Base-by-base conservation (phyloP, 1,140 invertebrate species). In the Latrodectus geometricus region DNA sequence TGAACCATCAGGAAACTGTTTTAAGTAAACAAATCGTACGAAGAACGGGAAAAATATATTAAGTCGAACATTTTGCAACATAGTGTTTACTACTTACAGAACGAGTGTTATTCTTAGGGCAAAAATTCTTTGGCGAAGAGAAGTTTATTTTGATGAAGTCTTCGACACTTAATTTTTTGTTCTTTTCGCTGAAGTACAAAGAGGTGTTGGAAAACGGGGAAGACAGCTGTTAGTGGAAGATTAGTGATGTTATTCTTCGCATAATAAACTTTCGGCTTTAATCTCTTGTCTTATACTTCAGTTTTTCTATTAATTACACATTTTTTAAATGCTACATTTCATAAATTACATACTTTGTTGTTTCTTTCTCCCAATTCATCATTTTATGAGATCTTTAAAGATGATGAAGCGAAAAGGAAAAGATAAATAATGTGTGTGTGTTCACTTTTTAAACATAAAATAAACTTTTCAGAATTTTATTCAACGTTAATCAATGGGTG, bases 131-230 rank as follows among this genome's bases (percentile, higher is more conserved):
- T 81, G 79, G 79, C 66, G 50, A 72, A 56, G 79, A 70, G 11
- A 56, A 56, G 79, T 81, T 81, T 81, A 81, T 81, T 81, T 81
- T 81, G 66, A 81, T 81, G 79, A 72, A 52, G 78, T 50, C 52
- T 72, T 81, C 66, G 68, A 72, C 66, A 72, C 77, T 79, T 79
- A 69, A 79, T 79, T 79, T 77, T 65, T 81, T 81, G 61, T 65
- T 15, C 68, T n/a, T 21, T 17, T 61, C 54, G 54, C 54, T 17
- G 17, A 61, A 11, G 54, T 17, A 61, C 20, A 23, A 23, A 69
- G 21, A 11, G 68, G n/a, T 23, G n/a, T 23, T 69, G 68, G 14
- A 15, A 21, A 69, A 69, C 21, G 68, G 21, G 68, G 9, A 23
- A 23, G 68, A 23, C 68, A 69, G 68, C 68, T 69, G 68, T 15